A percentile compares a stretch with the other conserved stretches of the same genome.
phyloP scores from a whole-genome alignment of 2,888 invertebrate species.

The Masnerella sp. region DNA sequence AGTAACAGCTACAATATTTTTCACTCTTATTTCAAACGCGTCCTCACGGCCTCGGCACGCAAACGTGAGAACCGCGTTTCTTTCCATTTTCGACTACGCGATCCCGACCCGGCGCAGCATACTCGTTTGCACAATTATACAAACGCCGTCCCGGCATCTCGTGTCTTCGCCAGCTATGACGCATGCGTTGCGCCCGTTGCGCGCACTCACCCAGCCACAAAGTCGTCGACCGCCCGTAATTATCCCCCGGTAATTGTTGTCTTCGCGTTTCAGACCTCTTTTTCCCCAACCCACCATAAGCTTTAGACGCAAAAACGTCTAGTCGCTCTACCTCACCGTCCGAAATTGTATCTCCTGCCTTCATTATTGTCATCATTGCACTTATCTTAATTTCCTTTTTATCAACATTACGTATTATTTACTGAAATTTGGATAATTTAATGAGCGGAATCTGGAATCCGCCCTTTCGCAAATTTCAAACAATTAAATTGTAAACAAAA shows the following conservation, averaged over 20 bases:
- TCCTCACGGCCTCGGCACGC: slow-evolving; percentile 65
- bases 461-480: too few species aligned
- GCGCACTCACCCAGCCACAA: slow-evolving; percentile 28
- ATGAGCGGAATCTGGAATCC: too few species aligned
- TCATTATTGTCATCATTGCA: too few species aligned
- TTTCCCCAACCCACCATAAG: too few species aligned
- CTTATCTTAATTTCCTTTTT: too few species aligned
- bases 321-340: too few species aligned
- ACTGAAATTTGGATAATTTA: too few species aligned
- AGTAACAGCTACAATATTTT: slow-evolving; percentile 62
- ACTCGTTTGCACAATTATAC: slow-evolving; percentile 47
- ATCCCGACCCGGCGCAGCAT: slow-evolving; percentile 15
- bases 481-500: too few species aligned
- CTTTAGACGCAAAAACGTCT: too few species aligned
- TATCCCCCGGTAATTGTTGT: slow-evolving; percentile 27
- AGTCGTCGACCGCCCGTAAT: slow-evolving; percentile 44
- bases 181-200: slow-evolving; percentile 22
- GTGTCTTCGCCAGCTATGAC: slow-evolving; percentile 37
- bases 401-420: too few species aligned
- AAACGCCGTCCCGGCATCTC: slow-evolving; percentile 33
- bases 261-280: too few species aligned
- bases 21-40: slow-evolving; percentile 62
- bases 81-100: slow-evolving; percentile 58
- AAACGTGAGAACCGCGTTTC: slow-evolving; percentile 70
- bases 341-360: too few species aligned